A percentile compares a stretch with the other conserved stretches of the same genome.
Evolutionary conservation across 1,140 invertebrate species (phyloP).

Genomic region (Pygmarrhopalites habei): DNA sequence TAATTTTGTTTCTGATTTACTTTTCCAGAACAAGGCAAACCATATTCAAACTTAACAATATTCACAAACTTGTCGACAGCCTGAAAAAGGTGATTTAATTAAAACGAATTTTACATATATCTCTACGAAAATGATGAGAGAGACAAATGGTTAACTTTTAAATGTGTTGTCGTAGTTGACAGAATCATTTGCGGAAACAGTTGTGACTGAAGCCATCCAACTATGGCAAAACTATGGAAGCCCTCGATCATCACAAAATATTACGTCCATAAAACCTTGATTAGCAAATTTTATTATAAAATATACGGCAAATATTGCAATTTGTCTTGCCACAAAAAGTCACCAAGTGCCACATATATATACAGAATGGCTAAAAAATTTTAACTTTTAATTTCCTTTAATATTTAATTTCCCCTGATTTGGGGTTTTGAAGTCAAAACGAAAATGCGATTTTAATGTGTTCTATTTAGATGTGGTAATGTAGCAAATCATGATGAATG

Average conservation of each 20-base stretch:
- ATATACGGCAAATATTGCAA: background rate
- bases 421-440: background rate
- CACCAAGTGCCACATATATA: background rate
- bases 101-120: background rate
- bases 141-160: too few species aligned
- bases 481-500: background rate
- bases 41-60: conserved; percentile 54
- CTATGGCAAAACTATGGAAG: conserved; percentile 50
- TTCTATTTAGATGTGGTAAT: background rate
- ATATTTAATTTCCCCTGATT: background rate
- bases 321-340: background rate
- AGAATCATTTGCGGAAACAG: conserved; percentile 64
- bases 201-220: conserved; percentile 71
- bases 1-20: too few species aligned
- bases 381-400: background rate
- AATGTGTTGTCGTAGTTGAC: conserved; percentile 53
- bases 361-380: background rate
- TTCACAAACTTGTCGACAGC: conserved; percentile 54
- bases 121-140: background rate
- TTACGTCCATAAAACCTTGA: background rate
- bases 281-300: background rate
- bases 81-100: conserved; percentile 56
- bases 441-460: background rate
- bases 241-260: conserved; percentile 1
- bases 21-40: conserved; percentile 58